Percentiles rank a stretch among this genome's conserved stretches.
These are phyloP conservation scores for Acanthosepion pharaonis DNA, from an alignment of 2,888 invertebrate species.

Conservation along the genomic window DNA sequence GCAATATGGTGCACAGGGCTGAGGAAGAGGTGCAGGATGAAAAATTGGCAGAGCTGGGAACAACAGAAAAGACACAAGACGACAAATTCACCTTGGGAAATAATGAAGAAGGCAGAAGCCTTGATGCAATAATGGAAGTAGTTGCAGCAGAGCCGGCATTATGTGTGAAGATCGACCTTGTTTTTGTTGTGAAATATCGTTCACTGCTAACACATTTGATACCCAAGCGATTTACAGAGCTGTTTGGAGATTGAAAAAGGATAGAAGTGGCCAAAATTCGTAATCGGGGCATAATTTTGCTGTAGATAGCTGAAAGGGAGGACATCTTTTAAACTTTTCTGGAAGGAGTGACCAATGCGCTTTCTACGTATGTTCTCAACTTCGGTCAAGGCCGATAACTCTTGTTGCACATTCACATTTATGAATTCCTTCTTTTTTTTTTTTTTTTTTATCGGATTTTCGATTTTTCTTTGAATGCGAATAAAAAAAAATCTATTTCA, in stretches of 20 bases:
- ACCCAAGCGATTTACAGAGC: not conserved
- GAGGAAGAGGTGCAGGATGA: not conserved
- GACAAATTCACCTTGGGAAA: not conserved
- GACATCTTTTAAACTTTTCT: not conserved
- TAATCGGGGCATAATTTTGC: not conserved
- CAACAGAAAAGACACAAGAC: not conserved
- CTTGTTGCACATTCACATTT: not conserved
- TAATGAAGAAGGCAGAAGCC: not conserved
- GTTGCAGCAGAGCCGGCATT: not conserved
- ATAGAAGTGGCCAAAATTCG: not conserved
- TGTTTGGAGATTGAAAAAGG: not conserved
- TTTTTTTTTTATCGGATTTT: no score
- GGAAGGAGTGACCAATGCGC: not conserved
- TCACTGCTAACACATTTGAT: not conserved
- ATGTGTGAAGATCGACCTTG: not conserved
- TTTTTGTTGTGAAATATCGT: not conserved
- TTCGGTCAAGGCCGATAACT: not conserved
- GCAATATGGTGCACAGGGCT: not conserved
- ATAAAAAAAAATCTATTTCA: no score
- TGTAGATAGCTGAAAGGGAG: not conserved
- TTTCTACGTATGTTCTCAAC: not conserved
- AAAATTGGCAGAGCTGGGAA: not conserved
- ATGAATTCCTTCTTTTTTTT: no score
- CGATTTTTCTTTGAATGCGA: no score
- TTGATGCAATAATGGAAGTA: slow-evolving; percentile 8